These are phyloP conservation scores for Aplysina aerophoba DNA, from an alignment of 37 sponge, comb jelly and placozoan genomes.

Conservation along the genomic window DNA sequence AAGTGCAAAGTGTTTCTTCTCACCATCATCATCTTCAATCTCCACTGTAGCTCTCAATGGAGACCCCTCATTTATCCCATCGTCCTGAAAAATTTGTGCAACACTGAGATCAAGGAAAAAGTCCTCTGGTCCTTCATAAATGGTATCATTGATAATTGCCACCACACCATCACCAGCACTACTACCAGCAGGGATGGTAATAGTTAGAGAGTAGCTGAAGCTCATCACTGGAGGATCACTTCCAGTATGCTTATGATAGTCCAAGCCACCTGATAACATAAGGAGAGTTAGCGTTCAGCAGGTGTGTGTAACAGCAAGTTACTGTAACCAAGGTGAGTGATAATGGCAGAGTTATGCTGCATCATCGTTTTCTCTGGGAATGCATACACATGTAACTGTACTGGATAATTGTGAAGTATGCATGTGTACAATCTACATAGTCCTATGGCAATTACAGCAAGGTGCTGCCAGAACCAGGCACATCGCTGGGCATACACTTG, in stretches of 20 bases:
- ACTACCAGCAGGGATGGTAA: background rate
- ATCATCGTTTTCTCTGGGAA: too few species aligned
- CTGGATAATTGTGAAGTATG: background rate
- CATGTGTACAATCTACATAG: background rate
- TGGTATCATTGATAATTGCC: background rate
- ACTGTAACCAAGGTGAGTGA: too few species aligned
- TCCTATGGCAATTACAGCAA: too few species aligned
- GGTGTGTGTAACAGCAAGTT: too few species aligned
- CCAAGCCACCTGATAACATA: too few species aligned
- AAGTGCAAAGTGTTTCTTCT: background rate
- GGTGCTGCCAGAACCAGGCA: too few species aligned
- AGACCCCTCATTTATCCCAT: background rate
- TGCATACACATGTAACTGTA: background rate
- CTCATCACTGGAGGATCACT: too few species aligned
- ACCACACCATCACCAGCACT: too few species aligned
- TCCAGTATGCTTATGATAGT: too few species aligned
- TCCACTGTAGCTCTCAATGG: slow-evolving; percentile 6
- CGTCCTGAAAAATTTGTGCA: background rate
- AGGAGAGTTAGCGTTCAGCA: too few species aligned
- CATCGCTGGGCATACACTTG: too few species aligned
- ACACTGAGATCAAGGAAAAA: background rate
- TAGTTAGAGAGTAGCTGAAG: background rate
- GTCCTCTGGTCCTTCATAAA: slow-evolving; percentile 14
- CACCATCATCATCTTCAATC: slow-evolving; percentile 21
- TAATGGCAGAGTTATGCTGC: too few species aligned